phyloP scores from a whole-genome alignment of 1,140 invertebrate genomes.

The Diprion similis region DNA sequence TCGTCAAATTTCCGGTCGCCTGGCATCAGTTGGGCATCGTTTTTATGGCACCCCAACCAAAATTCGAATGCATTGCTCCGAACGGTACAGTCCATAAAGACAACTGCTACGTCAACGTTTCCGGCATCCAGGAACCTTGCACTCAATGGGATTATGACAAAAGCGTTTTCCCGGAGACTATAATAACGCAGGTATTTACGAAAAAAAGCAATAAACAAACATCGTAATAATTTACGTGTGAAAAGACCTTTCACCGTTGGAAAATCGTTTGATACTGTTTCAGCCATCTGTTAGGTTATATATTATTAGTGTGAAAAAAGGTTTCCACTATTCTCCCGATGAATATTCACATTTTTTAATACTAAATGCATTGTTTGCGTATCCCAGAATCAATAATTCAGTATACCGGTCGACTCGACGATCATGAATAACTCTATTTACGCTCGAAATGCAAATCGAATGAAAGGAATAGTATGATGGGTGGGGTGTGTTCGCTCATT shows the following conservation, averaged over 20 bases:
- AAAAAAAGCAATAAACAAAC: neutral
- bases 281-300: too few species aligned
- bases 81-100: conserved; percentile 51
- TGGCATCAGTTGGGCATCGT: conserved; percentile 75
- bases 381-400: neutral
- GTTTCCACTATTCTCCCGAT: too few species aligned
- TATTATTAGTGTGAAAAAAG: too few species aligned
- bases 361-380: neutral
- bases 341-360: neutral
- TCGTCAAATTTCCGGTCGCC: conserved; percentile 75
- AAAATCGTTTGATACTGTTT: too few species aligned
- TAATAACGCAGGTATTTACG: conserved; percentile 66
- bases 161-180: conserved; percentile 72
- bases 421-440: neutral
- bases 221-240: too few species aligned
- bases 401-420: neutral
- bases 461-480: neutral
- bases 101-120: conserved; percentile 44
- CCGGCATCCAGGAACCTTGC: conserved; percentile 58
- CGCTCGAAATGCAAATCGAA: conserved; percentile 1
- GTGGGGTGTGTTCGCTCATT: neutral
- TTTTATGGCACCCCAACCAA: conserved; percentile 68
- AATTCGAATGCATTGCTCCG: conserved; percentile 54
- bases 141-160: conserved; percentile 67
- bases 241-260: too few species aligned